A percentile compares a stretch with the other conserved stretches of the same genome.
These are phyloP conservation scores for Luperina testacea DNA, from an alignment of 2,888 invertebrate species.

Conservation along the genomic window DNA sequence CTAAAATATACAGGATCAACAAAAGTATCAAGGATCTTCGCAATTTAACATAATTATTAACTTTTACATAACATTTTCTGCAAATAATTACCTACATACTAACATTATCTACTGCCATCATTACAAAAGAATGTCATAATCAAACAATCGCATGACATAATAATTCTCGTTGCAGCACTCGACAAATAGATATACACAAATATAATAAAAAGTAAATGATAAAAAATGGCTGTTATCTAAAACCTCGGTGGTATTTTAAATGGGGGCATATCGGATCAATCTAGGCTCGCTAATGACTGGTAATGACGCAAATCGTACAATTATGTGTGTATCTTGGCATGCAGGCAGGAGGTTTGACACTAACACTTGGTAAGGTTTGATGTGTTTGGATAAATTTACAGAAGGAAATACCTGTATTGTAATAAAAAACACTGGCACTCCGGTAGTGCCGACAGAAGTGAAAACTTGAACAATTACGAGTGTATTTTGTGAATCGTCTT, in stretches of 20 bases:
- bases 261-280: slow-evolving; percentile 63
- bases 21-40: not conserved
- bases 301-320: slow-evolving; percentile 68
- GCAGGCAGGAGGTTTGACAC: slow-evolving; percentile 20
- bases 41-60: not conserved
- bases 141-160: slow-evolving; percentile 30
- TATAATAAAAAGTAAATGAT: slow-evolving; percentile 60
- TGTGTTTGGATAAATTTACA: not conserved
- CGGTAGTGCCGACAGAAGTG: too few species aligned
- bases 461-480: too few species aligned
- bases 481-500: too few species aligned
- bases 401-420: not conserved
- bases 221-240: slow-evolving; percentile 71
- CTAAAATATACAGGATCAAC: not conserved
- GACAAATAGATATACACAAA: slow-evolving; percentile 25
- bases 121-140: slow-evolving; percentile 21
- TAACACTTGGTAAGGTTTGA: slow-evolving; percentile 4
- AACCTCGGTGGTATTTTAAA: slow-evolving; percentile 68
- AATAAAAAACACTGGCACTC: too few species aligned
- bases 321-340: slow-evolving; percentile 58
- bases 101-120: not conserved
- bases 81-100: slow-evolving; percentile 7
- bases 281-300: slow-evolving; percentile 45
- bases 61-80: slow-evolving; percentile 16
- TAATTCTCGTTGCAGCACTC: slow-evolving; percentile 29